Evolutionary conservation across 92 coral and sea anemone genomes (phyloP), one percentile per base, ranked within the genome.

Genomic region (Phenganax stokvisi): DNA sequence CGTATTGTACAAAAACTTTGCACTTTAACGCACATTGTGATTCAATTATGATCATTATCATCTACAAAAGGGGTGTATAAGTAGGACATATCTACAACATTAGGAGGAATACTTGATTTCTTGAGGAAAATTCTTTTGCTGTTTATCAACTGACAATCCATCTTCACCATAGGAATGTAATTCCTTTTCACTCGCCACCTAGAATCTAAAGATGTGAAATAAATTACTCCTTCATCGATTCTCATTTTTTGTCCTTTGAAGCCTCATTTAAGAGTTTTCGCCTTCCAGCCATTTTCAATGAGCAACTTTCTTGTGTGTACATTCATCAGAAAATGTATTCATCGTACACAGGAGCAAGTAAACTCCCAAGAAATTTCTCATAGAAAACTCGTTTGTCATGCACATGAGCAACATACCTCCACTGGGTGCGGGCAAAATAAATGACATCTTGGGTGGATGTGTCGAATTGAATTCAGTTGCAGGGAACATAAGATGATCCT

Each of bases 61-160:
- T 76, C 60, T 62, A 79, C 83, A 52, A 51, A 72, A 51, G 96
- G 85, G 31, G 87, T 86, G 78, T 84, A 80, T 44, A 80, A 75
- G 80, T 81, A 80, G 7, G 90, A 84, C 57, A 83, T 71, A 71
- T 96, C 97, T 11, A 85, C 61, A 64, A 89, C 84, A 20, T 91
- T 93, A 16, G 80, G 60, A 0, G 99, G 99, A 57, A 96, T 89
- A 81, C 96, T 96, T 15, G 97, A 92, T 76, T 86, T 96, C 86
- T 92, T 96, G 77, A 96, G 84, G 51, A 89, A 85, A 15, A 96
- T 84, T 70, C 88, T 83, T 66, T 92, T 96, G 12, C 96, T 92
- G 81, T 96, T 91, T 87, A 86, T 87, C 13, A 96, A 90, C 77
- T 92, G 94, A 55, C 99, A 96, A 84, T 96, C 99, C 74, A 96